Evolutionary conservation across 2,113 vertebrate genomes (phyloP).

Genomic region (Pipa parva): DNA sequence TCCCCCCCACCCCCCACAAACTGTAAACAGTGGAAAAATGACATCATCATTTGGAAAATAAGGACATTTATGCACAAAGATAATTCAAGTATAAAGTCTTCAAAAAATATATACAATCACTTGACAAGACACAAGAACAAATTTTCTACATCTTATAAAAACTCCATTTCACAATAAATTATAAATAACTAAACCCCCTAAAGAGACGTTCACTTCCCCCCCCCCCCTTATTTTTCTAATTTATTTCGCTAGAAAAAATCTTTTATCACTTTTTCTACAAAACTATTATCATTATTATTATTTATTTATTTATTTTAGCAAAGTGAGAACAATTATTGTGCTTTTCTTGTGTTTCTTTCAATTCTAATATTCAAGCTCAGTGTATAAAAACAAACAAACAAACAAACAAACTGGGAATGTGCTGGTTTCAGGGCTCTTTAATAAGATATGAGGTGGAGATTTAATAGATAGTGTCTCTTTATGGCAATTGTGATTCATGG

Average conservation of each 20-base stretch:
- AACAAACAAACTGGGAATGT: slow-evolving; percentile 5
- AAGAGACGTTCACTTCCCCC: slow-evolving; percentile 33
- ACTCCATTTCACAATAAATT: slow-evolving; percentile 56
- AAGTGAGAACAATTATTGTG: slow-evolving; percentile 24
- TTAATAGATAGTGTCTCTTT: slow-evolving; percentile 22
- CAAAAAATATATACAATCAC: slow-evolving; percentile 38
- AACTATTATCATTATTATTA: too few relatives aligned
- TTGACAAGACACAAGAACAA: slow-evolving; percentile 43
- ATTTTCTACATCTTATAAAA: slow-evolving; percentile 47
- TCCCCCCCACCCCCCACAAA: neutral
- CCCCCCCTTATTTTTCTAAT: slow-evolving; percentile 18
- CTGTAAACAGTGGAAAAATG: slow-evolving; percentile 31
- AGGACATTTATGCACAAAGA: slow-evolving; percentile 10
- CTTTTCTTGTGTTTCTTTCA: neutral
- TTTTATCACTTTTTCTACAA: slow-evolving; percentile 30
- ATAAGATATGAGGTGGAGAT: slow-evolving; percentile 1
- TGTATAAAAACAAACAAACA: too few relatives aligned
- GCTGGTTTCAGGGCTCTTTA: slow-evolving; percentile 13
- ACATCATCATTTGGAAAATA: neutral
- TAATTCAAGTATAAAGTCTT: slow-evolving; percentile 47
- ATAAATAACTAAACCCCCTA: slow-evolving; percentile 53
- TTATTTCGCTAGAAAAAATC: slow-evolving; percentile 45
- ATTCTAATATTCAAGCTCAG: slow-evolving; percentile 11
- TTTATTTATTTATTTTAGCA: slow-evolving; percentile 49
- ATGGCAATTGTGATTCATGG: slow-evolving; percentile 14